phyloP scores from a whole-genome alignment of 2,113 vertebrate species.

The Scophthalmus maximus region DNA sequence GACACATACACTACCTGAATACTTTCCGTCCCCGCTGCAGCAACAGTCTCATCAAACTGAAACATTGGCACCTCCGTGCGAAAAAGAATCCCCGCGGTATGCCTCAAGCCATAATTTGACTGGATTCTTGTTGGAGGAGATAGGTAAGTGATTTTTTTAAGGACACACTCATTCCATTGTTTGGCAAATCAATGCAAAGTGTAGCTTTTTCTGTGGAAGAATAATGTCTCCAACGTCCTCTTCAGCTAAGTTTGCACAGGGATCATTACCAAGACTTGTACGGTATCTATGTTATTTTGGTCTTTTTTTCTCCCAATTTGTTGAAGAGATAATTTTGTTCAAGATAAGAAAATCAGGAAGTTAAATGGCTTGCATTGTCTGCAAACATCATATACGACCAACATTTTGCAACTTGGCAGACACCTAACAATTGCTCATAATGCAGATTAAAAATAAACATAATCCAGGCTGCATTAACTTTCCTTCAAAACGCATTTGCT shows the following conservation, averaged over 20 bases:
- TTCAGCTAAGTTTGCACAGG: too few species aligned
- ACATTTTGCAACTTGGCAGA: not conserved
- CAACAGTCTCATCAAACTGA: not conserved
- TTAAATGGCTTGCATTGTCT: not conserved
- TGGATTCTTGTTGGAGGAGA: slow-evolving; percentile 16
- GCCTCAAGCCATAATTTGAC: slow-evolving; percentile 29
- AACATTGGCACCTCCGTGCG: not conserved
- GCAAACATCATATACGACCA: not conserved
- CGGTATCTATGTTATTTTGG: too few species aligned
- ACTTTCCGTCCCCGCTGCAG: not conserved
- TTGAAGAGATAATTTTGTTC: too few species aligned
- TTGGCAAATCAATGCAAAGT: not conserved
- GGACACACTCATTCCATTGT: not conserved
- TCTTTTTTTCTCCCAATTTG: too few species aligned
- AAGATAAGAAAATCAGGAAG: not conserved
- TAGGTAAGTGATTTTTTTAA: slow-evolving; percentile 7
- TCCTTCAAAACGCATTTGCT: not conserved
- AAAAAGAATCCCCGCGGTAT: not conserved
- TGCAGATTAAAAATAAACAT: not conserved
- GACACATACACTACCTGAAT: not conserved
- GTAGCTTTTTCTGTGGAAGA: not conserved
- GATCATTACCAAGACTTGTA: too few species aligned
- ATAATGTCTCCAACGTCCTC: not conserved
- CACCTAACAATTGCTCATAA: not conserved
- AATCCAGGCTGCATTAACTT: not conserved